Percentiles rank a stretch among this genome's conserved stretches.
Evolutionary conservation across 2,888 invertebrate genomes (phyloP).

Genomic region (Macropis europaea): DNA sequence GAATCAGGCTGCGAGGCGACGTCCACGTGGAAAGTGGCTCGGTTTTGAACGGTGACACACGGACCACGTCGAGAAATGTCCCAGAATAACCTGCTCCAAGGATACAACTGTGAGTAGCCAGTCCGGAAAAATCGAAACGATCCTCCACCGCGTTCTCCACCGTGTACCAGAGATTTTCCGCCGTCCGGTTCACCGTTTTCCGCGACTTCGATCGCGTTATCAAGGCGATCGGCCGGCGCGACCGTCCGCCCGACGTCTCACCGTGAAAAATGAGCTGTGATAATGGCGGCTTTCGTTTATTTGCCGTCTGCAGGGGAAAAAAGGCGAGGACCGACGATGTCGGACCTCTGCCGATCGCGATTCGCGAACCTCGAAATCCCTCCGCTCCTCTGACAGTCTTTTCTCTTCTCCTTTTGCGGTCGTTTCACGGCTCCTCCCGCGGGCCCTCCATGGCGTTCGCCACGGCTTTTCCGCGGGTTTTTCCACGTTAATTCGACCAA

Average conservation of each 20-base stretch:
- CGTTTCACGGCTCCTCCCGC: background rate
- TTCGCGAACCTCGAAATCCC: slow-evolving; percentile 8
- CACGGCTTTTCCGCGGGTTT: too few relatives aligned
- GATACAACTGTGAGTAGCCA: slow-evolving; percentile 72
- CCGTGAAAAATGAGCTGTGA: slow-evolving; percentile 71
- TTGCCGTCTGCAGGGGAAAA: slow-evolving; percentile 63
- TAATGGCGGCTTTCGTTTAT: slow-evolving; percentile 78
- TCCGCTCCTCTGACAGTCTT: slow-evolving; percentile 28
- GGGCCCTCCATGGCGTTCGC: background rate
- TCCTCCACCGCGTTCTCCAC: too few relatives aligned
- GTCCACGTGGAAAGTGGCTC: slow-evolving; percentile 42
- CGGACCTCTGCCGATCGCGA: slow-evolving; percentile 48
- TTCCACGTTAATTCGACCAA: too few relatives aligned
- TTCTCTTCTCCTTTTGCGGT: slow-evolving; percentile 1
- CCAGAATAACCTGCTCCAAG: slow-evolving; percentile 68
- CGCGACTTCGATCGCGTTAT: background rate
- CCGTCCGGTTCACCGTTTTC: background rate
- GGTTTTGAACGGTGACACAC: slow-evolving; percentile 33
- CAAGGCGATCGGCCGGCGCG: background rate
- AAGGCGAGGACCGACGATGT: slow-evolving; percentile 61
- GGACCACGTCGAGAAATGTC: slow-evolving; percentile 59
- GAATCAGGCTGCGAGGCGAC: slow-evolving; percentile 48
- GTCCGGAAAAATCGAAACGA: background rate
- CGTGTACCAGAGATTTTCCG: too few relatives aligned
- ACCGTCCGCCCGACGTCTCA: slow-evolving; percentile 14